Base-by-base conservation (phyloP, 2,113 vertebrate species). In the Lepus timidus region DNA sequence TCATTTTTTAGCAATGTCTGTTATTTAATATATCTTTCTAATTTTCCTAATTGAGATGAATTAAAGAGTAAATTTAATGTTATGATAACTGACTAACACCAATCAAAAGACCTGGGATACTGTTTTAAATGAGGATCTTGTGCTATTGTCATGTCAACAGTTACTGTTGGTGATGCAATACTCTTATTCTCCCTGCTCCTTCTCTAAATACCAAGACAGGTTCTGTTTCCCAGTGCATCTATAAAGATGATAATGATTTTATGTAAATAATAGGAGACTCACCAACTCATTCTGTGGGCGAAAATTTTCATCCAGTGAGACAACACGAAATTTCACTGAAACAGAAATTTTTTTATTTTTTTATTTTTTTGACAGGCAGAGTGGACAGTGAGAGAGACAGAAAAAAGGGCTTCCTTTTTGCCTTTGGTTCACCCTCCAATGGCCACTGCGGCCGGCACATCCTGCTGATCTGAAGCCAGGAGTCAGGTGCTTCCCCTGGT, bases 311-410 rank as follows among this genome's bases (percentile, higher is more conserved):
- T 98, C 96, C 98, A 98, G n/a, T 22, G 97, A 95, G 79, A 98
- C 98, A 70, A 98, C 88, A 91, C 98, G 98, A 92, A 98, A 98
- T 3, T 97, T 95, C 29, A 98, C 98, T 98, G 96, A 85, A 97
- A 90, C 29, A 97, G 88, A 97, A 97, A 96, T 95, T 85, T 78
- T 95, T 79, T 20, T 44, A 33, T 78, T 95, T 79, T 20, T 44
- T 36, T 36, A 36, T 36, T 36, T 36, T 36, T 36, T 36, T 36
- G 36, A 36, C 36, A 36, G 36, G 36, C 36, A 36, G 36, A 36
- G 36, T 36, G 36, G 36, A 36, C 36, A 36, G 36, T 36, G 36
- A 36, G 36, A 36, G 36, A 36, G 36, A 36, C 36, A 36, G 36
- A 36, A 3, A 36, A 36, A 36, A 36, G 36, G 36, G 2, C 36